Evolutionary conservation across 2,797 vertebrate species (phyloP), one percentile per base, ranked within the genome.

Genomic region (Pampus argenteus): DNA sequence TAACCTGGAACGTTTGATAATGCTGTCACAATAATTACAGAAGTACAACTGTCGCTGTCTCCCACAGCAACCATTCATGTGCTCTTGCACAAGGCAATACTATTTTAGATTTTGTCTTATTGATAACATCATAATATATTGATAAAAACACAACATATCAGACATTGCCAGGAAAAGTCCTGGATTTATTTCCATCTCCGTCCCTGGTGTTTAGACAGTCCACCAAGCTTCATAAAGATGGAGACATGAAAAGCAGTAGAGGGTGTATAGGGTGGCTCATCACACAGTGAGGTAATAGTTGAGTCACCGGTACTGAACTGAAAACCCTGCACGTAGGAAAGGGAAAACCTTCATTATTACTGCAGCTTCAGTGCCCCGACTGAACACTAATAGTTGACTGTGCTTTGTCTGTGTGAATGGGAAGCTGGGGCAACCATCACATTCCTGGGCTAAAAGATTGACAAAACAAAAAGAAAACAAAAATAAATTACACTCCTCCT

Each of bases 401-500:
- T 50, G 42, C 49, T 67, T 60, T 54, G 52, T 76, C 45, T 61
- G 50, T 14, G n/a, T 58, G 67, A 71, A 69, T 23, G 13, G 3
- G 29, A 45, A 56, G 49, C 52, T 38, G 26, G 15, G 34, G 54
- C 49, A 14, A 66, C 31, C 3, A 0, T 2, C 38, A 62, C 40
- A 0, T 79, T 67, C 29, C 49, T 18, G 22, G 22, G 6, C 66
- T 71, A 65, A 71, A 70, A 4, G 38, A 10, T 29, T 63, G 47
- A 62, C 31, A 52, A 60, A 1, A 75, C 31, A 62, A 76, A 55
- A 66, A 65, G 18, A 59, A 71, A 71, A 66, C 64, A 55, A 52
- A 61, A 68, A 44, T 49, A 49, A 22, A 36, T 7, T 15, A 4
- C 0, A 42, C 48, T 52, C 10, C 36, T 51, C 57, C 58, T 55